Conservation (phyloP, 92 coral and sea anemone species). For the Epizoanthus fatuus region DNA sequence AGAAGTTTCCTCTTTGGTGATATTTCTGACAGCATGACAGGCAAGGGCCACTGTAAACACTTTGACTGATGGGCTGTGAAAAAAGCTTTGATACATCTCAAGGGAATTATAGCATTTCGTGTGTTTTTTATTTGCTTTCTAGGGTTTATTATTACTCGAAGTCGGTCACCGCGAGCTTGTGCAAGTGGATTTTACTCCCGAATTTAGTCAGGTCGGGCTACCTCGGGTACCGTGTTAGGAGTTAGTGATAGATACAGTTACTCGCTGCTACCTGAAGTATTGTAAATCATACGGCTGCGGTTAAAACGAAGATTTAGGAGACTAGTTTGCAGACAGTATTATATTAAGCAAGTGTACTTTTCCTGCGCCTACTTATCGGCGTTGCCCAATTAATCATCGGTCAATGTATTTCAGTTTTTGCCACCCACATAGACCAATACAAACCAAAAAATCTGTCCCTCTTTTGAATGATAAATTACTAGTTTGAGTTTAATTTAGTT, state of each 20-base stretch:
- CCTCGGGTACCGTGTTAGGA: not conserved
- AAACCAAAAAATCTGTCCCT: too few relatives aligned
- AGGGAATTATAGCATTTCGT: not conserved
- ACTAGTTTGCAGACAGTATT: not conserved
- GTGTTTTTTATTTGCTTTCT: not conserved
- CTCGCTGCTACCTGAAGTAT: too few relatives aligned
- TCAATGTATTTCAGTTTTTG: not conserved
- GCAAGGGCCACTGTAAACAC: not conserved
- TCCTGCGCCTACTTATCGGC: not conserved
- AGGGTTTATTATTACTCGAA: not conserved
- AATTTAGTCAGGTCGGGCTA: not conserved
- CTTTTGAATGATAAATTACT: too few relatives aligned
- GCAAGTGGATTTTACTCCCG: not conserved
- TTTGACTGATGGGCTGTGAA: conserved; percentile 29
- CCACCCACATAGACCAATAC: conserved; percentile 37
- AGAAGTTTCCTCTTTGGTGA: not conserved
- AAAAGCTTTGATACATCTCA: conserved; percentile 5
- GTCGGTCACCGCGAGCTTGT: not conserved
- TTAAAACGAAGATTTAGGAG: not conserved
- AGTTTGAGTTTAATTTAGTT: too few relatives aligned
- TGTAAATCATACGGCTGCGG: too few relatives aligned
- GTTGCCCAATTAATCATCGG: not conserved
- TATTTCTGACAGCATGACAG: not conserved
- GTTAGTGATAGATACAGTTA: too few relatives aligned
- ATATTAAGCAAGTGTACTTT: not conserved